Conservation (phyloP, 30 jellyfish, hydroid and myxozoan species). For the Aurelia sp. region DNA sequence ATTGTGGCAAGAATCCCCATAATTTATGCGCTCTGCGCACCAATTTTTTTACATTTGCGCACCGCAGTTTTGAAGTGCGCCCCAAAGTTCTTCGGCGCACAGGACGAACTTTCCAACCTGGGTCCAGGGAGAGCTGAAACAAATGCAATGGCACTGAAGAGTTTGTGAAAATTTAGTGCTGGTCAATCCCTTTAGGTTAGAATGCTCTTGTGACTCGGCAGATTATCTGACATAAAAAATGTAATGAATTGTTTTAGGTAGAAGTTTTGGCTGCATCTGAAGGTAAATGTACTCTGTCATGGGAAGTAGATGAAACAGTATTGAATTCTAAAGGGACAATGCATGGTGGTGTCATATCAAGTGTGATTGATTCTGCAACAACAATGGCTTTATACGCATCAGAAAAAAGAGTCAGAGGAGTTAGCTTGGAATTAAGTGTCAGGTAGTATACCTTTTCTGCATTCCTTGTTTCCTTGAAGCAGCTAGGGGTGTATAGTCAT, state of each 20-base stretch:
- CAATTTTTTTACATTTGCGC: too few relatives aligned
- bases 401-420: conserved; percentile 72
- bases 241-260: conserved; percentile 3
- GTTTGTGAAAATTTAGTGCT: too few relatives aligned
- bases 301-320: conserved; percentile 76
- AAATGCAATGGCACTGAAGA: too few relatives aligned
- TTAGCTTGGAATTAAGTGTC: conserved; percentile 84
- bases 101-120: too few relatives aligned
- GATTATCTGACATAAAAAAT: neutral
- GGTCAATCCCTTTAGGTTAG: too few relatives aligned
- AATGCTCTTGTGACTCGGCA: too few relatives aligned
- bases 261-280: conserved; percentile 69
- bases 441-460: conserved; percentile 14
- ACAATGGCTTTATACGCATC: conserved; percentile 58
- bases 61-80: too few relatives aligned
- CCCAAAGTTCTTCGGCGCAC: too few relatives aligned
- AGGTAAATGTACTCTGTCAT: conserved; percentile 70
- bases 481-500: too few relatives aligned
- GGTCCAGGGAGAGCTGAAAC: too few relatives aligned
- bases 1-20: too few relatives aligned
- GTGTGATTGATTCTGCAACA: conserved; percentile 80
- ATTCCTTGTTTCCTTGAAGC: neutral
- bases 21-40: too few relatives aligned
- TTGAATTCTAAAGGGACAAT: conserved; percentile 69
- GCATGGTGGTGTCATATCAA: conserved; percentile 91